phyloP scores from a whole-genome alignment of 2,888 invertebrate species.

The Crepidodera aurea region DNA sequence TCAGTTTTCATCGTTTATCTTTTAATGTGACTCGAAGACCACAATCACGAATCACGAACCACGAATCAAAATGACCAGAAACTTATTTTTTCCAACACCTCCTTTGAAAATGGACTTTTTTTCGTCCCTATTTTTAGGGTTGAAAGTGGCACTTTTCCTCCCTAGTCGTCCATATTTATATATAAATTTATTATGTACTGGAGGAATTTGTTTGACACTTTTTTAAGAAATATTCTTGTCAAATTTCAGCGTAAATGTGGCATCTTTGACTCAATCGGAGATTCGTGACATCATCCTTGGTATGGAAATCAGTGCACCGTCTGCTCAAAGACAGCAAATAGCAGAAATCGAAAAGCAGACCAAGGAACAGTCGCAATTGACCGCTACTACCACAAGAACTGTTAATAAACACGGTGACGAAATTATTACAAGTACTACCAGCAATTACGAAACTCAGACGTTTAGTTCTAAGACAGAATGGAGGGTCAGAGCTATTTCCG shows the following conservation, averaged over 20 bases:
- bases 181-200: too few species aligned
- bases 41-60: too few species aligned
- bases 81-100: too few species aligned
- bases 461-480: slow-evolving; percentile 99
- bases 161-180: too few species aligned
- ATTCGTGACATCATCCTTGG: slow-evolving; percentile 99
- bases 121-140: too few species aligned
- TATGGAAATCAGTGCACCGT: slow-evolving; percentile 99
- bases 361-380: slow-evolving; percentile 97
- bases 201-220: too few species aligned
- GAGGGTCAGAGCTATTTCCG: slow-evolving; percentile 97
- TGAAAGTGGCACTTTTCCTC: too few species aligned
- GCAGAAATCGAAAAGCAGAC: slow-evolving; percentile 99
- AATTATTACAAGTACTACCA: slow-evolving; percentile 98
- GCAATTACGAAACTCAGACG: slow-evolving; percentile 98
- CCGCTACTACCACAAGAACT: slow-evolving; percentile 97
- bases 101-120: too few species aligned
- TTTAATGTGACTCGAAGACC: too few species aligned
- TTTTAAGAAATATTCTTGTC: slow-evolving; percentile 10
- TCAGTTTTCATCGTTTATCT: too few species aligned
- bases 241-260: slow-evolving; percentile 87
- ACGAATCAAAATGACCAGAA: too few species aligned
- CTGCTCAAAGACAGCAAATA: slow-evolving; percentile 98
- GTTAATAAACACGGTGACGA: slow-evolving; percentile 99
- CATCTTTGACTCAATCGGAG: slow-evolving; percentile 98